Evolutionary conservation across 53 echinoderm and acorn worm genomes (phyloP), one percentile per base, ranked within the genome.

Genomic region (Apostichopus leukothele): DNA sequence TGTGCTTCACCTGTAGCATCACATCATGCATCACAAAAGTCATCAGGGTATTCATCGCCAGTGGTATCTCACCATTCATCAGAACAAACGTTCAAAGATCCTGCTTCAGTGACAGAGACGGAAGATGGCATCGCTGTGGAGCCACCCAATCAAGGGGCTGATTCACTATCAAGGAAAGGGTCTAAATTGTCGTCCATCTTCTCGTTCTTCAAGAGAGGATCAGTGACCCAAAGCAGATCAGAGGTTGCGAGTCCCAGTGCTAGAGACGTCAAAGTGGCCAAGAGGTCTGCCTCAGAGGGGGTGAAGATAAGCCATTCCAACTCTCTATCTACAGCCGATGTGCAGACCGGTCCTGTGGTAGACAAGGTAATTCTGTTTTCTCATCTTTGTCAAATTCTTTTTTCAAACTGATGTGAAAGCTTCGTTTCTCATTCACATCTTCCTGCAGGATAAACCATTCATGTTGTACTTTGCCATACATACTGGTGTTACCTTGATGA

Each of bases 121-220:
- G 8, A 7, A 57, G 57, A 57, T 7, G 57, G 7, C 57, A 57
- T 10, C 10, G 7, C 57, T 57, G 57, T 10, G 10, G 57, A 57
- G 7, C 57, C 10, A 57, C 10, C 57, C 57, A 57, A 57, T 7
- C 57, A 57, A 57, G 57, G 0, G 39, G 39, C 39, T 39, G 63
- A 71, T 19, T 18, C 71, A 0, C 71, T 3, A 71, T 18, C 71
- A 18, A 57, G 8, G 8, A 71, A 71, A n/a, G 71, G 5, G 16
- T 71, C 71, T 19, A 71, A 71, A 71, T 6, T 71, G 18, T 81
- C 81, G 7, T 81, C 81, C 21, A 54, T 81, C 10, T n/a, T 81
- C 16, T 81, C 81, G 3, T 81, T 81, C 81, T 81, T 81, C 9
- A 81, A 59, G 23, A 53, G 81, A 81, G 23, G 81, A n/a, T 81